Evolutionary conservation across 2,797 vertebrate species (phyloP).

Genomic region (Poecile montanus): DNA sequence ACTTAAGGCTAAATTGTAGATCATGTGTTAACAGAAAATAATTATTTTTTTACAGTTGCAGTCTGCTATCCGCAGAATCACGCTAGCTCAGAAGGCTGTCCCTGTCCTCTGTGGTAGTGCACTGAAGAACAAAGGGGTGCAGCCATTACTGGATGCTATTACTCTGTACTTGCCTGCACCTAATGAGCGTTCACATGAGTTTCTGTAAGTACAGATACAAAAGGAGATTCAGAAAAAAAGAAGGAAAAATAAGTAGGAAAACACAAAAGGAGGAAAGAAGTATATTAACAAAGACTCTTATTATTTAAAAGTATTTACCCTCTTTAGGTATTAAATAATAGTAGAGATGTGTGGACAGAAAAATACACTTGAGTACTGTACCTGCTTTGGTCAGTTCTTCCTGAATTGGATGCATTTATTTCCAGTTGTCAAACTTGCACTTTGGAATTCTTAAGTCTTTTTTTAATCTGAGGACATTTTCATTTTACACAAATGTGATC

Average conservation of each 20-base stretch:
- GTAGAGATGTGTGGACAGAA: not conserved
- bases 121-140: slow-evolving; percentile 93
- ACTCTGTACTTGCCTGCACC: slow-evolving; percentile 90
- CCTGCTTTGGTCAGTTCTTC: not conserved
- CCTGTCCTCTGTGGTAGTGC: slow-evolving; percentile 96
- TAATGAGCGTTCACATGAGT: slow-evolving; percentile 83
- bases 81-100: slow-evolving; percentile 86
- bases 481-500: not conserved
- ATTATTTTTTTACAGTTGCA: slow-evolving; percentile 77
- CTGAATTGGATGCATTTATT: not conserved
- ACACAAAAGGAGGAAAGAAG: not conserved
- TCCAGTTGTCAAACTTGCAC: not conserved
- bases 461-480: not conserved
- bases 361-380: not conserved
- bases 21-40: not conserved
- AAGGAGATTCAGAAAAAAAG: not conserved
- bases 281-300: not conserved
- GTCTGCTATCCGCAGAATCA: slow-evolving; percentile 87
- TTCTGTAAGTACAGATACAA: slow-evolving; percentile 84
- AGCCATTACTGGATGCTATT: slow-evolving; percentile 91
- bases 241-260: not conserved
- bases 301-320: not conserved
- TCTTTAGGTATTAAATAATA: not conserved
- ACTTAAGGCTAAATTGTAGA: not conserved
- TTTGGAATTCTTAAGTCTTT: not conserved